Percentiles rank a stretch among this genome's conserved stretches.
Conservation (phyloP, 30 jellyfish, hydroid and myxozoan species). For the Cassiopea andromeda region DNA sequence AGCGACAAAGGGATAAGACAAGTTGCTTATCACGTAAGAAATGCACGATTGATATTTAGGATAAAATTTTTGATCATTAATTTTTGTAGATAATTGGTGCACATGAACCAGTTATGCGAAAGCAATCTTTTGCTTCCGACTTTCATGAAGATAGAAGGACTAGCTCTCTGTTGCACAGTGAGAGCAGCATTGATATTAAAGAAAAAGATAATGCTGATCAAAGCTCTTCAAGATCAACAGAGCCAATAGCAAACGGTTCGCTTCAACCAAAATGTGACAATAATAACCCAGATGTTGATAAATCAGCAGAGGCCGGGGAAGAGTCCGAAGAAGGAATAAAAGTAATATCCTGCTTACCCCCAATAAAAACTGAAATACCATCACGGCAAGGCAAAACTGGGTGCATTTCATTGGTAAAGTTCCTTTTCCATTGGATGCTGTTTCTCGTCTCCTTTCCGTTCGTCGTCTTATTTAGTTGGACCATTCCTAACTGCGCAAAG, state of each 20-base stretch:
- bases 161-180: conserved; percentile 51
- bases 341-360: conserved; percentile 92
- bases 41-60: not conserved
- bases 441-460: conserved; percentile 92
- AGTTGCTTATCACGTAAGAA: too few species aligned
- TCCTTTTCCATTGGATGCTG: conserved; percentile 78
- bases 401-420: conserved; percentile 40
- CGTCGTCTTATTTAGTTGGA: conserved; percentile 91
- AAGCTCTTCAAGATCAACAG: conserved; percentile 49
- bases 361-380: conserved; percentile 88
- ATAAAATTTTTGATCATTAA: not conserved
- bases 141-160: conserved; percentile 41
- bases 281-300: conserved; percentile 19
- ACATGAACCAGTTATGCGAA: conserved; percentile 38
- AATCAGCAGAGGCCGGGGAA: conserved; percentile 38
- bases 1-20: too few species aligned
- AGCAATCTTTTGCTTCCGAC: conserved; percentile 26
- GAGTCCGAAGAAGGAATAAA: conserved; percentile 56
- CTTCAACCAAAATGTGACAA: conserved; percentile 10
- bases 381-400: conserved; percentile 69
- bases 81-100: conserved; percentile 53
- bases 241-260: conserved; percentile 60
- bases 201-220: conserved; percentile 51
- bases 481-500: conserved; percentile 91
- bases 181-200: conserved; percentile 56